These are phyloP conservation scores for Megalops atlanticus DNA, from an alignment of 2,113 vertebrate species.

Conservation along the genomic window DNA sequence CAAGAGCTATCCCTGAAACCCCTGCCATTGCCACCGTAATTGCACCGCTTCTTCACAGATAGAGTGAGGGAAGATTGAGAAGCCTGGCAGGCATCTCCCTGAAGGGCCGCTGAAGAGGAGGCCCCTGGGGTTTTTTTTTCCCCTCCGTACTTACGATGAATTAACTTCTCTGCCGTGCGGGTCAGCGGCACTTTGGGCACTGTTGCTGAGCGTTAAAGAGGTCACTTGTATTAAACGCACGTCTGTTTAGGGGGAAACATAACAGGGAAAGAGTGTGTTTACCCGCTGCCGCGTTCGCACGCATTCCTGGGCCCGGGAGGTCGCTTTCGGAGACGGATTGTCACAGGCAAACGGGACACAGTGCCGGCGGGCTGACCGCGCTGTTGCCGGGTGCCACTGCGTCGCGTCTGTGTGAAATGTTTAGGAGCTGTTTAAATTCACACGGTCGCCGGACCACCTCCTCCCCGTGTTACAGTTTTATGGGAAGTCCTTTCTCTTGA, in stretches of 20 bases:
- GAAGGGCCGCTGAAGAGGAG: not conserved
- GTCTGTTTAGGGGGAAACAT: not conserved
- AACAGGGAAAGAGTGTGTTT: not conserved
- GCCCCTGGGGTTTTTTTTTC: not conserved
- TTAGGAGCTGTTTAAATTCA: not conserved
- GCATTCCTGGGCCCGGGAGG: not conserved
- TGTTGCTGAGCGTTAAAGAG: not conserved
- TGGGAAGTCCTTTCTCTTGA: not conserved
- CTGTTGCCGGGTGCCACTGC: not conserved
- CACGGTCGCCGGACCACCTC: not conserved
- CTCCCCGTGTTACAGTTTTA: not conserved
- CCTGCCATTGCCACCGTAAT: not conserved
- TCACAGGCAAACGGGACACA: not conserved
- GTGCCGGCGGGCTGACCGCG: not conserved
- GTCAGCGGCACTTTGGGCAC: not conserved
- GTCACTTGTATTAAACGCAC: constrained; percentile 1
- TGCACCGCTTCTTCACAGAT: not conserved
- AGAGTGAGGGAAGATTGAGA: not conserved
- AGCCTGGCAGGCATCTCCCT: not conserved
- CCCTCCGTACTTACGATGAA: not conserved
- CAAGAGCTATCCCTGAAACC: not conserved
- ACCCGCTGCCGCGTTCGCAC: not conserved
- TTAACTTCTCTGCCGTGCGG: not conserved
- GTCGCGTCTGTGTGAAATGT: not conserved
- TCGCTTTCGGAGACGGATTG: not conserved